Percentiles rank a stretch among this genome's conserved stretches.
Evolutionary conservation across 2,888 invertebrate genomes (phyloP).

Genomic region (Drosophila anceps): DNA sequence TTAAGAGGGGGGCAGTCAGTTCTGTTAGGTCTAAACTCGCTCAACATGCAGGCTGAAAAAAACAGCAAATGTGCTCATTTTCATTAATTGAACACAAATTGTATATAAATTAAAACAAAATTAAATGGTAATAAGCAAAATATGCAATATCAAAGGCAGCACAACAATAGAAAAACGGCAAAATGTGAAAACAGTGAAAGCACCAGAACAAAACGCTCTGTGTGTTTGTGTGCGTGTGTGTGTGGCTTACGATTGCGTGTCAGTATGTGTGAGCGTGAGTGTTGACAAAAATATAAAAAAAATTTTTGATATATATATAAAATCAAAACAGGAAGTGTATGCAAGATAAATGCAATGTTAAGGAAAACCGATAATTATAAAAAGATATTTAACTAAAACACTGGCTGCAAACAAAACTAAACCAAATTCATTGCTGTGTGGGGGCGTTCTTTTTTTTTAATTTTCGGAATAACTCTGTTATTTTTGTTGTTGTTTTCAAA

Average conservation of each 20-base stretch:
- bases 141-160: not conserved
- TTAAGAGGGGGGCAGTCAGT: slow-evolving; percentile 27
- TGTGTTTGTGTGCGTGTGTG: slow-evolving; percentile 23
- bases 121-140: slow-evolving; percentile 54
- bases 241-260: slow-evolving; percentile 16
- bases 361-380: not conserved
- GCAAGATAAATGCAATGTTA: slow-evolving; percentile 45
- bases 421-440: slow-evolving; percentile 13
- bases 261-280: slow-evolving; percentile 29
- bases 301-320: slow-evolving; percentile 11
- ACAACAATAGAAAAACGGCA: not conserved
- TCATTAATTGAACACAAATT: slow-evolving; percentile 53
- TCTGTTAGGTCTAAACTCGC: slow-evolving; percentile 52
- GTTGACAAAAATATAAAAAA: slow-evolving; percentile 75
- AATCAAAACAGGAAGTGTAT: slow-evolving; percentile 76
- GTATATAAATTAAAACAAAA: slow-evolving; percentile 53
- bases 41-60: slow-evolving; percentile 62
- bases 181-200: slow-evolving; percentile 39
- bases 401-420: not conserved
- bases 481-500: slow-evolving; percentile 40
- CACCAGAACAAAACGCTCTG: slow-evolving; percentile 36
- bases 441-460: slow-evolving; percentile 44
- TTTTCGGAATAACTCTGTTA: slow-evolving; percentile 26
- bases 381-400: slow-evolving; percentile 5
- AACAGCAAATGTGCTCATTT: slow-evolving; percentile 46